phyloP scores from a whole-genome alignment of 1,140 invertebrate genomes.

The Achroia grisella region DNA sequence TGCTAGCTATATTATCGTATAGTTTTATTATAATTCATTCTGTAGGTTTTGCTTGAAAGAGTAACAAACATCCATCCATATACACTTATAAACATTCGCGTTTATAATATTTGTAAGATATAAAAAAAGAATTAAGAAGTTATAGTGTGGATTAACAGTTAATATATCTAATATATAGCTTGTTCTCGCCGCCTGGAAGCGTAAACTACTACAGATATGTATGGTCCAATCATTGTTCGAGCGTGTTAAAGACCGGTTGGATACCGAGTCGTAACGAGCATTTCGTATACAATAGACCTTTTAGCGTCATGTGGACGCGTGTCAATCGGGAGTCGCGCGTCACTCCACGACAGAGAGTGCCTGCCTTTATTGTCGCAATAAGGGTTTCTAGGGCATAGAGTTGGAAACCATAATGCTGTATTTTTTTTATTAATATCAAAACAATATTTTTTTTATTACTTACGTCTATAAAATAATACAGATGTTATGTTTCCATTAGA shows the following conservation, averaged over 20 bases:
- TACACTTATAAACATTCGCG: too few species aligned
- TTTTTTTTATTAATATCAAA: too few species aligned
- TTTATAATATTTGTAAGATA: too few species aligned
- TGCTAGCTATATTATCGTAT: too few species aligned
- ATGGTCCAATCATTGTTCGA: conserved; percentile 65
- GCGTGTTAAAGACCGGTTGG: conserved; percentile 68
- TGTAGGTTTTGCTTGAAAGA: too few species aligned
- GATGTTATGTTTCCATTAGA: too few species aligned
- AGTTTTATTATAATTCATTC: too few species aligned
- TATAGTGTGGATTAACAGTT: conserved; percentile 5
- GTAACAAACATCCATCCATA: too few species aligned
- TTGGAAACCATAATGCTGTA: too few species aligned
- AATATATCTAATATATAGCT: conserved; percentile 13
- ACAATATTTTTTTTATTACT: too few species aligned
- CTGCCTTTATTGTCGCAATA: conserved; percentile 37
- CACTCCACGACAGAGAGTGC: conserved; percentile 27
- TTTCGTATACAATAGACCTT: conserved; percentile 72
- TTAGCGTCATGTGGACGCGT: conserved; percentile 63
- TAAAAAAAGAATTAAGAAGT: conserved; percentile 1
- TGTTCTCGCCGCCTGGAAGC: conserved; percentile 17
- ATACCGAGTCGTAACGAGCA: conserved; percentile 52
- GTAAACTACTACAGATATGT: conserved; percentile 34
- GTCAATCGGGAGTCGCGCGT: conserved; percentile 54
- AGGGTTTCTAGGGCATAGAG: too few species aligned
- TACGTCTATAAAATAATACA: too few species aligned